Conservation (phyloP, 2,797 vertebrate species). For the Heteromormyrus szaboi region DNA sequence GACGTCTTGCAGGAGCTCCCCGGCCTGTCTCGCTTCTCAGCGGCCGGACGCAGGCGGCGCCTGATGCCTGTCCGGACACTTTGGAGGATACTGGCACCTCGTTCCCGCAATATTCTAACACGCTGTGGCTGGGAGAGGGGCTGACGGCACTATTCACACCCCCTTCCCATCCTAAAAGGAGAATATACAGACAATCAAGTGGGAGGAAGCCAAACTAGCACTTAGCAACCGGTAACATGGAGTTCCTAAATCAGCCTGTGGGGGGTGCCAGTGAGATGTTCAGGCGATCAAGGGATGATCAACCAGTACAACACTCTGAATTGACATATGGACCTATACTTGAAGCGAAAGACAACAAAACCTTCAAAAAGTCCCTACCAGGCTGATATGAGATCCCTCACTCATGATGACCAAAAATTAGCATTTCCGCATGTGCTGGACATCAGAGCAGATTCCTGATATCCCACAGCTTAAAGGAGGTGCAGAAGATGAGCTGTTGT, state of each 20-base stretch:
- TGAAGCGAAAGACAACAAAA: background rate
- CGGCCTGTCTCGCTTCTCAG: background rate
- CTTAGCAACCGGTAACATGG: background rate
- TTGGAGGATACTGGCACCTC: background rate
- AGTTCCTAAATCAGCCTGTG: background rate
- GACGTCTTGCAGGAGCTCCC: background rate
- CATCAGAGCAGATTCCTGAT: background rate
- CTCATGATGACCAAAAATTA: background rate
- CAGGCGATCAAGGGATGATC: background rate
- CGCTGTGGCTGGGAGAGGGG: background rate
- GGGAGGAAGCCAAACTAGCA: background rate
- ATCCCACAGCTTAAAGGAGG: background rate
- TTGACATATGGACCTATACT: background rate
- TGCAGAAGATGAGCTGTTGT: background rate
- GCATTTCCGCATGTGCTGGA: background rate
- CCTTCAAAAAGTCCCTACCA: background rate
- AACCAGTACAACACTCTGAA: background rate
- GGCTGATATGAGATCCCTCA: background rate
- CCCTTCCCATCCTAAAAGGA: background rate
- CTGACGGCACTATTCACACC: background rate
- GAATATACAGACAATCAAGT: background rate
- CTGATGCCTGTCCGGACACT: background rate
- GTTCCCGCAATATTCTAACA: background rate
- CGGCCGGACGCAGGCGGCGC: background rate
- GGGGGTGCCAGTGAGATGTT: background rate